Conservation (phyloP, 2,888 invertebrate genomes). For the Apotomis turbidana region DNA sequence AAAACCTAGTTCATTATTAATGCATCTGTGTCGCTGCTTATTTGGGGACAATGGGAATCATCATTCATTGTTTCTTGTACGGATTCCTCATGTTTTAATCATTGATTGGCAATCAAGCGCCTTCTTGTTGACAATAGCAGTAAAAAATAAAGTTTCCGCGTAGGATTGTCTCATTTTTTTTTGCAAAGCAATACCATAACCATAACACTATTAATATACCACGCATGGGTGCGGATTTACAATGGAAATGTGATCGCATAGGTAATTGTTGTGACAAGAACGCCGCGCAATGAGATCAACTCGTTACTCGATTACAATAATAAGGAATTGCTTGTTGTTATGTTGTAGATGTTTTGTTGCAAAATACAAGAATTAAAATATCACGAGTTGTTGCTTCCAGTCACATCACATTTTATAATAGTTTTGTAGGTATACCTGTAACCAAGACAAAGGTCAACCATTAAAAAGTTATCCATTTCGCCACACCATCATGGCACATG, state of each 20-base stretch:
- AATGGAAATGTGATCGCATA: conserved; percentile 67
- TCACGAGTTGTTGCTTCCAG: too few species aligned
- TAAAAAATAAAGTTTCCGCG: conserved; percentile 56
- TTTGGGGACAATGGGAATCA: conserved; percentile 27
- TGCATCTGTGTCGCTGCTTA: conserved; percentile 24
- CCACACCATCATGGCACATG: too few species aligned
- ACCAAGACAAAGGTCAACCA: too few species aligned
- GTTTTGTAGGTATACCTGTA: too few species aligned
- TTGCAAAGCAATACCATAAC: conserved; percentile 50
- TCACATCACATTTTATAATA: too few species aligned
- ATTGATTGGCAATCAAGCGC: conserved; percentile 25
- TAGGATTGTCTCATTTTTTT: conserved; percentile 49
- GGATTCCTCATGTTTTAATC: conserved; percentile 37
- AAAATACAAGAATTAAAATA: too few species aligned
- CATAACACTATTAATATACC: conserved; percentile 43
- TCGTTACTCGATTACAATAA: conserved; percentile 41
- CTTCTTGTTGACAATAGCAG: conserved; percentile 45
- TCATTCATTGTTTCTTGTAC: conserved; percentile 37
- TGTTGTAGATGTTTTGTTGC: too few species aligned
- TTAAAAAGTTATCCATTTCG: too few species aligned
- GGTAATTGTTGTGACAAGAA: conserved; percentile 65
- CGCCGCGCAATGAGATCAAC: conserved; percentile 68
- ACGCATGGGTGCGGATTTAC: conserved; percentile 61
- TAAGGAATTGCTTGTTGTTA: neutral
- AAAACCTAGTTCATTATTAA: neutral